phyloP scores from a whole-genome alignment of 2,797 vertebrate species.

The Odontamblyopus lacepedii region DNA sequence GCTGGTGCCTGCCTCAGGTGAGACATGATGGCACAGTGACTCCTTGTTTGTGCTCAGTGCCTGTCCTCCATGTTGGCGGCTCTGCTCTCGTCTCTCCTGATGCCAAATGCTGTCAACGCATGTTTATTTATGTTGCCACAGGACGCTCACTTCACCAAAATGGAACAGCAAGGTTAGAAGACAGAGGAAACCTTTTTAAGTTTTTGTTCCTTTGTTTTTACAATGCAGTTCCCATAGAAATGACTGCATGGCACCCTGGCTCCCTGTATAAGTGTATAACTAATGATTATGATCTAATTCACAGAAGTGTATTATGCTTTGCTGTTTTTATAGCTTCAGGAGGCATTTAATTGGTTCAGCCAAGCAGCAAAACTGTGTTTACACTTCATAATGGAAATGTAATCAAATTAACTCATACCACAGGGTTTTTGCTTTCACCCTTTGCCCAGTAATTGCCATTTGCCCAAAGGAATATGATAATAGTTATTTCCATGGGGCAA shows the following conservation, averaged over 20 bases:
- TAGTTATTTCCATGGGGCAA: conserved; percentile 66
- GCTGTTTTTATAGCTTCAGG: conserved; percentile 67
- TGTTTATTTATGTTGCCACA: conserved; percentile 75
- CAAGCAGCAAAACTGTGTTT: conserved; percentile 79
- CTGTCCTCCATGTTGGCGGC: conserved; percentile 47
- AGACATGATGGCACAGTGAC: conserved; percentile 64
- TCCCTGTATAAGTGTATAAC: conserved; percentile 48
- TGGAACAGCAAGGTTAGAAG: conserved; percentile 42
- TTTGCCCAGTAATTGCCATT: conserved; percentile 76
- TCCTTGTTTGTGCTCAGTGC: conserved; percentile 49
- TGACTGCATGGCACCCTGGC: conserved; percentile 2
- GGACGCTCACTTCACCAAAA: conserved; percentile 58
- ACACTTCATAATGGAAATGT: conserved; percentile 81
- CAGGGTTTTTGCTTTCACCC: conserved; percentile 74
- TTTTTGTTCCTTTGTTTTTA: conserved; percentile 24
- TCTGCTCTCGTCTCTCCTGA: conserved; percentile 41
- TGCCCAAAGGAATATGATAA: conserved; percentile 71
- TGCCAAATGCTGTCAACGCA: conserved; percentile 67
- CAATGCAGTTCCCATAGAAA: conserved; percentile 18
- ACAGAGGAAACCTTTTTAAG: conserved; percentile 19
- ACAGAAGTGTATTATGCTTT: conserved; percentile 51
- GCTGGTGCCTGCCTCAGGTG: conserved; percentile 71
- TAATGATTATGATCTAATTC: conserved; percentile 61
- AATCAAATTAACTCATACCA: conserved; percentile 79
- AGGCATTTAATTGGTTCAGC: conserved; percentile 76